phyloP scores from a whole-genome alignment of 2,888 invertebrate species.

The Sarcophaga subvicina region DNA sequence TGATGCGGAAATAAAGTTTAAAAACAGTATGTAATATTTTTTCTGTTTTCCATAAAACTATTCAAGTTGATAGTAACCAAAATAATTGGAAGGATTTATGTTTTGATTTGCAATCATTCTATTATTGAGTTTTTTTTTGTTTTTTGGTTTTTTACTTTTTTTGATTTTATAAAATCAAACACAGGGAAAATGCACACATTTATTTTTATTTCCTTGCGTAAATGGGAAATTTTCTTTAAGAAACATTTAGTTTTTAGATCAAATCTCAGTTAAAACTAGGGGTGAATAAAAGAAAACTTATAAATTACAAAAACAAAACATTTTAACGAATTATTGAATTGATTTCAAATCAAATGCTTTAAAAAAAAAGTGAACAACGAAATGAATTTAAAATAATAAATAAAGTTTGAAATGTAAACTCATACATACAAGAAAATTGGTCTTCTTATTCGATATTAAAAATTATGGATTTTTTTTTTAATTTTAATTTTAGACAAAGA shows the following conservation, averaged over 20 bases:
- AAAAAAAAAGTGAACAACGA: slow-evolving; percentile 30
- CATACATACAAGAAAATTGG: not conserved
- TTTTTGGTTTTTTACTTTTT: slow-evolving; percentile 32
- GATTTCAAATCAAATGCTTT: slow-evolving; percentile 55
- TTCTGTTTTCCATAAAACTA: slow-evolving; percentile 49
- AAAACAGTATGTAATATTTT: slow-evolving; percentile 6
- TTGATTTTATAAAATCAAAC: slow-evolving; percentile 56
- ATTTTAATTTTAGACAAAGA: no score
- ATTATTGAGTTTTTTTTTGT: slow-evolving; percentile 2
- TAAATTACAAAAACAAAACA: slow-evolving; percentile 67
- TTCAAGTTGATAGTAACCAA: slow-evolving; percentile 48
- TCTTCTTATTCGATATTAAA: not conserved
- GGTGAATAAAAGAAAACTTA: slow-evolving; percentile 56
- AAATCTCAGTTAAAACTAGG: slow-evolving; percentile 65
- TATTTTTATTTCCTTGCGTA: slow-evolving; percentile 71
- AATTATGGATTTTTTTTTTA: no score
- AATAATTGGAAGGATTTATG: slow-evolving; percentile 60
- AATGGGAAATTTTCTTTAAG: slow-evolving; percentile 66
- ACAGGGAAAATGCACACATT: slow-evolving; percentile 67
- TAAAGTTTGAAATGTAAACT: slow-evolving; percentile 15
- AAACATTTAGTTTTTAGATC: slow-evolving; percentile 62
- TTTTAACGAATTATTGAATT: slow-evolving; percentile 70
- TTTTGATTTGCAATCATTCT: slow-evolving; percentile 5
- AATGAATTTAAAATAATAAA: slow-evolving; percentile 7
- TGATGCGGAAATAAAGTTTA: slow-evolving; percentile 35